These are phyloP conservation scores for Onthophagus taurus DNA, from an alignment of 1,140 invertebrate species.

Conservation along the genomic window DNA sequence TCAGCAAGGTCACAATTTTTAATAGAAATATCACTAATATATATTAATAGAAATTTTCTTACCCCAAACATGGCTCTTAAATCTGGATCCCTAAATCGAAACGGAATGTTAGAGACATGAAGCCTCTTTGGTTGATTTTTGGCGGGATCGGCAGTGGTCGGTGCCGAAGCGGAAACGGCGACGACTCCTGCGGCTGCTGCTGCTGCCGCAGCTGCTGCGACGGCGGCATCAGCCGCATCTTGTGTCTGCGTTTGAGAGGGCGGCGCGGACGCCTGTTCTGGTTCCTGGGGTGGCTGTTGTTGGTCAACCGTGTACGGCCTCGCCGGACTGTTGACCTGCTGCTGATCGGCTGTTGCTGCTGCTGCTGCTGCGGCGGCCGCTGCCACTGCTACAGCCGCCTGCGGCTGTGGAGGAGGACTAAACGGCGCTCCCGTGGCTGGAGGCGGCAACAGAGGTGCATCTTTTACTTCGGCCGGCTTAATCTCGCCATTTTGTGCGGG, in stretches of 20 bases:
- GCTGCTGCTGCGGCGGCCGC: slow-evolving; percentile 17
- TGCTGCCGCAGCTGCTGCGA: slow-evolving; percentile 20
- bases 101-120: slow-evolving; percentile 98
- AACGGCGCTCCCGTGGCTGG: slow-evolving; percentile 38
- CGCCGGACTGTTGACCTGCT: slow-evolving; percentile 34
- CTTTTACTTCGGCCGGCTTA: slow-evolving; percentile 44
- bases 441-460: slow-evolving; percentile 37
- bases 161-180: too few species aligned
- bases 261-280: slow-evolving; percentile 14
- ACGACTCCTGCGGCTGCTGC: not conserved
- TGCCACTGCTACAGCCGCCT: slow-evolving; percentile 17
- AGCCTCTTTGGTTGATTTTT: slow-evolving; percentile 68
- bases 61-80: slow-evolving; percentile 96
- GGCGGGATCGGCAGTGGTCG: slow-evolving; percentile 23
- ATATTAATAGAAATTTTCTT: too few species aligned
- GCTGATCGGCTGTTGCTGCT: slow-evolving; percentile 38
- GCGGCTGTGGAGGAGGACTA: slow-evolving; percentile 35
- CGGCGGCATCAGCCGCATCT: too few species aligned
- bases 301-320: slow-evolving; percentile 35
- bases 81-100: slow-evolving; percentile 96
- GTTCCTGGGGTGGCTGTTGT: slow-evolving; percentile 25
- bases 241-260: too few species aligned
- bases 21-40: too few species aligned
- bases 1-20: too few species aligned
- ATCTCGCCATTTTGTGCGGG: slow-evolving; percentile 61